Percentiles rank a stretch among this genome's conserved stretches.
Conservation (phyloP, 2,888 invertebrate species). For the Eupithecia insigniata region DNA sequence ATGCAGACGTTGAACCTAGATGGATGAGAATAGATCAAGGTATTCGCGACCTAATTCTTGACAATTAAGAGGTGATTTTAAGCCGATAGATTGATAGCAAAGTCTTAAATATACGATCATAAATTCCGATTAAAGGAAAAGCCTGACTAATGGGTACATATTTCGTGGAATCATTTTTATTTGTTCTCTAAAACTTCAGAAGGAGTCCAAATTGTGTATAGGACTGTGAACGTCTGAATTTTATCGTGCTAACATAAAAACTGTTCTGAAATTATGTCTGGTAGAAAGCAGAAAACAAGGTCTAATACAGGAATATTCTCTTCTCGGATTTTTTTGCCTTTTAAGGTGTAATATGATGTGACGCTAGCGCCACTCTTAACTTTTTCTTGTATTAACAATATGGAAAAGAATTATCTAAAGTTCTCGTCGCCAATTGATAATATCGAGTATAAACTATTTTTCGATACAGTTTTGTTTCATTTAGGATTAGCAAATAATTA, state of each 20-base stretch:
- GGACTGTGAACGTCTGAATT: not conserved
- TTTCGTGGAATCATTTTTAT: not conserved
- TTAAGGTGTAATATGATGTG: too few relatives aligned
- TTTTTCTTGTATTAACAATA: too few relatives aligned
- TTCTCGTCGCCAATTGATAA: too few relatives aligned
- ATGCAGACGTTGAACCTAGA: slow-evolving; percentile 30
- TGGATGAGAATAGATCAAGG: slow-evolving; percentile 39
- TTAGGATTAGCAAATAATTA: too few relatives aligned
- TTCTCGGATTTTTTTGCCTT: too few relatives aligned
- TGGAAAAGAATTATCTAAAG: too few relatives aligned
- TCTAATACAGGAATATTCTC: too few relatives aligned
- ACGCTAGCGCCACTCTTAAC: too few relatives aligned
- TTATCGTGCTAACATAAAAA: not conserved
- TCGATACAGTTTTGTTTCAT: too few relatives aligned
- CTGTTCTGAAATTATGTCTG: not conserved
- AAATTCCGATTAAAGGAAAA: not conserved
- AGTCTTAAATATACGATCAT: not conserved
- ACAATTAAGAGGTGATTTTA: slow-evolving; percentile 29
- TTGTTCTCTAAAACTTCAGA: not conserved
- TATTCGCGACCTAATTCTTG: slow-evolving; percentile 44
- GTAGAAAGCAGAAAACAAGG: too few relatives aligned
- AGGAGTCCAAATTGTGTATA: not conserved
- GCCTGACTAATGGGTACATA: not conserved
- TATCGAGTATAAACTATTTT: too few relatives aligned
- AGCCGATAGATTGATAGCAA: slow-evolving; percentile 16